A percentile compares a stretch with the other conserved stretches of the same genome.
Evolutionary conservation across 2,888 invertebrate genomes (phyloP).

Genomic region (Epirrhoe tristata): DNA sequence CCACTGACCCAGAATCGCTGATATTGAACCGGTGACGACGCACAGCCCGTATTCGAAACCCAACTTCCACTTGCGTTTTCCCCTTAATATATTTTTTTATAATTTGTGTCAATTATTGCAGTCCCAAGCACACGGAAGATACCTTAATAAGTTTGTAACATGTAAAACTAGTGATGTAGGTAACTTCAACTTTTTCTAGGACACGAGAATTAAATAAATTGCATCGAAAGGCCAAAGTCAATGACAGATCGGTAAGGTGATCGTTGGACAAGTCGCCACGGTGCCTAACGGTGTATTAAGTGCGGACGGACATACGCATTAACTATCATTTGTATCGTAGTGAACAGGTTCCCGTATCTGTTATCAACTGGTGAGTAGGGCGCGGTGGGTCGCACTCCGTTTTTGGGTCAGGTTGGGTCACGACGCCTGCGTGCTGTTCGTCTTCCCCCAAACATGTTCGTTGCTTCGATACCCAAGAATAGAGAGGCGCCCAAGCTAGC

Average conservation of each 20-base stretch:
- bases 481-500: slow-evolving; percentile 73
- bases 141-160: not conserved
- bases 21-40: slow-evolving; percentile 82
- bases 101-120: slow-evolving; percentile 43
- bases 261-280: slow-evolving; percentile 52
- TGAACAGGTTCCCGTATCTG: slow-evolving; percentile 78
- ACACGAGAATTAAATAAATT: slow-evolving; percentile 16
- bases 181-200: slow-evolving; percentile 5
- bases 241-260: slow-evolving; percentile 37
- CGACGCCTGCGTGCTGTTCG: slow-evolving; percentile 78
- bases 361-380: slow-evolving; percentile 73
- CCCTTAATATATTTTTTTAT: slow-evolving; percentile 59
- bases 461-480: slow-evolving; percentile 76
- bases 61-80: slow-evolving; percentile 79
- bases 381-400: slow-evolving; percentile 72
- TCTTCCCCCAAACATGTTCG: slow-evolving; percentile 67
- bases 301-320: slow-evolving; percentile 56
- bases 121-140: not conserved
- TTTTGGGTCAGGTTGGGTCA: slow-evolving; percentile 84
- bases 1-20: slow-evolving; percentile 83
- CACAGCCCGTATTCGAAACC: slow-evolving; percentile 76
- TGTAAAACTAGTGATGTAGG: not conserved
- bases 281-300: slow-evolving; percentile 58
- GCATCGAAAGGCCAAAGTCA: slow-evolving; percentile 45
- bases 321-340: too few species aligned